phyloP scores from a whole-genome alignment of 2,113 vertebrate species.

The Eudyptes chrysolophus region DNA sequence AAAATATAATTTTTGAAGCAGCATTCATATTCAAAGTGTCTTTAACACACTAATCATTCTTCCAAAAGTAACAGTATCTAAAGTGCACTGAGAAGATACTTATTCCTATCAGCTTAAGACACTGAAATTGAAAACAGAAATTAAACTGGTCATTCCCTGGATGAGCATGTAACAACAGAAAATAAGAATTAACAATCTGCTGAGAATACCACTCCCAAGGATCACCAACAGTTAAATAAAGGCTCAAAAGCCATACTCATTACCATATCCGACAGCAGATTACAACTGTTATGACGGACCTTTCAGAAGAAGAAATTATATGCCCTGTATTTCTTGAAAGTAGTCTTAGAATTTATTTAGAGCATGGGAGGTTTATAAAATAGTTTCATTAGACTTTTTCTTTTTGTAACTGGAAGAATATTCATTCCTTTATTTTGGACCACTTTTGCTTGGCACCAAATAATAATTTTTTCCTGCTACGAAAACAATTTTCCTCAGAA shows the following conservation, averaged over 20 bases:
- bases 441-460: neutral
- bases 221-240: neutral
- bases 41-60: neutral
- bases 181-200: neutral
- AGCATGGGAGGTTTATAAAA: neutral
- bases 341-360: neutral
- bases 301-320: neutral
- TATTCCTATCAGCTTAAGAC: neutral
- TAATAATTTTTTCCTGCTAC: neutral
- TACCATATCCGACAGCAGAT: neutral
- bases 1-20: neutral
- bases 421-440: neutral
- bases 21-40: neutral
- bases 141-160: neutral
- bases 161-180: neutral
- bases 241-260: neutral
- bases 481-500: neutral
- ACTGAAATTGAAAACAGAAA: neutral
- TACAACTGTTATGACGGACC: neutral
- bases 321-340: neutral
- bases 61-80: neutral
- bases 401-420: neutral
- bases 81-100: neutral
- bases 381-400: neutral
- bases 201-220: neutral